Conservation (phyloP, 2,888 invertebrate species). For the Drosophila kuntzei region DNA sequence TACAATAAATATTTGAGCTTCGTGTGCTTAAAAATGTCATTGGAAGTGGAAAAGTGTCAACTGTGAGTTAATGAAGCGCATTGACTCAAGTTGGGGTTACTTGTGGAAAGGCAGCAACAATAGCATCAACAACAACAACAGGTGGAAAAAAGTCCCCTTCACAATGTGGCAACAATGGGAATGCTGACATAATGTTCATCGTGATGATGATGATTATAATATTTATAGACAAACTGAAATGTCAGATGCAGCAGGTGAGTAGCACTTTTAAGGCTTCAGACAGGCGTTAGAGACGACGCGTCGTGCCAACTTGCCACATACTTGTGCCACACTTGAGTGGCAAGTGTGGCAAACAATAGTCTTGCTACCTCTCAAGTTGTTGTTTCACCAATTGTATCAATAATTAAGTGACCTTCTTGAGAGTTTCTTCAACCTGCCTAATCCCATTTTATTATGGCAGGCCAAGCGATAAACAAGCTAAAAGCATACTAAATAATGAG, state of each 20-base stretch:
- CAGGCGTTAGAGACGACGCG: slow-evolving; percentile 37
- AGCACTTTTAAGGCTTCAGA: slow-evolving; percentile 71
- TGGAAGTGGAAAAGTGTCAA: slow-evolving; percentile 39
- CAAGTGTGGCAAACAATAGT: slow-evolving; percentile 27
- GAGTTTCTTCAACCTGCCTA: slow-evolving; percentile 20
- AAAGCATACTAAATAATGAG: slow-evolving; percentile 24
- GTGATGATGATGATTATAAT: slow-evolving; percentile 35
- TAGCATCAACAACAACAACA: not conserved
- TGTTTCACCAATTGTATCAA: slow-evolving; percentile 34
- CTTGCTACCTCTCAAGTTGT: slow-evolving; percentile 23
- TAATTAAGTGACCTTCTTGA: slow-evolving; percentile 29
- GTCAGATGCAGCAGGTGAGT: slow-evolving; percentile 64
- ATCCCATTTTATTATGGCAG: slow-evolving; percentile 19
- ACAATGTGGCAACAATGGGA: slow-evolving; percentile 59
- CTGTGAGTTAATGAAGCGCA: slow-evolving; percentile 61
- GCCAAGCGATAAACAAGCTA: slow-evolving; percentile 6
- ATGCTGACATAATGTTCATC: slow-evolving; percentile 53
- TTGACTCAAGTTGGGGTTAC: slow-evolving; percentile 42
- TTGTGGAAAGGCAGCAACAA: slow-evolving; percentile 34
- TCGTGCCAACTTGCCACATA: slow-evolving; percentile 43
- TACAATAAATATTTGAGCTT: slow-evolving; percentile 51
- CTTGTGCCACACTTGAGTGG: slow-evolving; percentile 19
- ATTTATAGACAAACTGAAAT: slow-evolving; percentile 50
- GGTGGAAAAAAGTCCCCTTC: slow-evolving; percentile 21
- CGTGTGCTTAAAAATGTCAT: slow-evolving; percentile 27